A percentile compares a stretch with the other conserved stretches of the same genome.
These are phyloP conservation scores for Luidia sarsii DNA, from an alignment of 53 echinoderm and acorn worm species.

Conservation along the genomic window DNA sequence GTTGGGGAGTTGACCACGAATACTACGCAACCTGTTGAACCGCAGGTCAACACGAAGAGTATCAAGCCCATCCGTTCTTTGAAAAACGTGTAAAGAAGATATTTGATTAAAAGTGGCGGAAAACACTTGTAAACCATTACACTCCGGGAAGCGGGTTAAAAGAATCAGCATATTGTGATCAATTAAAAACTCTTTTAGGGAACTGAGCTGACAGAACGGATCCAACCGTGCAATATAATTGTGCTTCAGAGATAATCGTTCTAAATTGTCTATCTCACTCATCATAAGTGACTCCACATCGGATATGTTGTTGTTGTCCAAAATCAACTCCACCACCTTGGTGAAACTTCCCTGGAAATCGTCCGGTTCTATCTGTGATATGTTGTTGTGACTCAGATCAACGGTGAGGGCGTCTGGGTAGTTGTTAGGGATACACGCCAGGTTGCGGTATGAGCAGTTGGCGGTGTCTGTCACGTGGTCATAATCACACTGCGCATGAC, in stretches of 20 bases:
- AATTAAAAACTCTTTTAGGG: neutral
- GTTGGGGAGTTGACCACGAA: no score
- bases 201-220: neutral
- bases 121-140: neutral
- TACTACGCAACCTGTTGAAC: no score
- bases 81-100: no score
- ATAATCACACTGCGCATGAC: constrained; percentile 31
- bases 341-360: neutral
- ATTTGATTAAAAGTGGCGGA: neutral
- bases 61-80: no score
- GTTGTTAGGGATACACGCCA: constrained; percentile 43
- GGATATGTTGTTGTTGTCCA: constrained; percentile 13
- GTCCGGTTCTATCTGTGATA: neutral
- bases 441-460: constrained; percentile 22
- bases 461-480: neutral
- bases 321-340: constrained; percentile 1
- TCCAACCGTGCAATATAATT: neutral
- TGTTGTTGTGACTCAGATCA: constrained; percentile 43
- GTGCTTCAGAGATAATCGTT: neutral
- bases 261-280: neutral
- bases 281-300: constrained; percentile 16
- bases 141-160: neutral
- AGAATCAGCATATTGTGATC: neutral
- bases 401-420: constrained; percentile 38
- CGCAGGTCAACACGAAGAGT: no score